Evolutionary conservation across 1,140 invertebrate species (phyloP).

Genomic region (Calycopis cecrops): DNA sequence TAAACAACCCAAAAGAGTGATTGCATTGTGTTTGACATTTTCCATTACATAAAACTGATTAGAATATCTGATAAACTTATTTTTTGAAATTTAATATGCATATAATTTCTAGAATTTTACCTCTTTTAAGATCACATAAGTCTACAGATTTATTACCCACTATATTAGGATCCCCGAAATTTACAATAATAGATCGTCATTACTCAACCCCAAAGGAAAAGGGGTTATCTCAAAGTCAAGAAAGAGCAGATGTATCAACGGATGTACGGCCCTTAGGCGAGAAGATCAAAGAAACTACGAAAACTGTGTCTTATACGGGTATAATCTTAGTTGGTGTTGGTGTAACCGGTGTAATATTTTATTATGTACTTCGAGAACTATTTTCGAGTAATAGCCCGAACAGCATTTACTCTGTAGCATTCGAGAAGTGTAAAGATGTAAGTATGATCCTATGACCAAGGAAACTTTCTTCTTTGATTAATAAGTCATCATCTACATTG

Average conservation of each 20-base stretch:
- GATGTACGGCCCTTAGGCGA: constrained; percentile 80
- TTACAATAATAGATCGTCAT: constrained; percentile 28
- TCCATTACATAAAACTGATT: no score
- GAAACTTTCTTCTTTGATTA: no score
- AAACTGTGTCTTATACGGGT: constrained; percentile 87
- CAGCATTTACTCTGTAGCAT: constrained; percentile 87
- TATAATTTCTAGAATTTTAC: constrained; percentile 56
- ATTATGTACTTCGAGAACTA: constrained; percentile 87
- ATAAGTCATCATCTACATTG: no score
- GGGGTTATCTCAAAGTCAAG: constrained; percentile 50
- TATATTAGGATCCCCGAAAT: constrained; percentile 32
- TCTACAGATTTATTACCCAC: constrained; percentile 35
- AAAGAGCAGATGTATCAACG: constrained; percentile 69
- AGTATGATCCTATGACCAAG: constrained; percentile 25
- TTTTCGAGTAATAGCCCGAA: constrained; percentile 92
- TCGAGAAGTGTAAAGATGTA: constrained; percentile 81
- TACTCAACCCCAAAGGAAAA: constrained; percentile 52
- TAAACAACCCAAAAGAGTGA: no score
- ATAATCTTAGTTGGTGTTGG: constrained; percentile 87
- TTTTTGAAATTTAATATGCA: constrained; percentile 39
- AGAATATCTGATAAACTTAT: neutral
- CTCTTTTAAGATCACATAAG: constrained; percentile 35
- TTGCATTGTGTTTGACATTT: no score
- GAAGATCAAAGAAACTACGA: constrained; percentile 91
- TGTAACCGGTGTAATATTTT: constrained; percentile 87